Evolutionary conservation across 1,140 invertebrate species (phyloP).

Genomic region (Euglossa dilemma): DNA sequence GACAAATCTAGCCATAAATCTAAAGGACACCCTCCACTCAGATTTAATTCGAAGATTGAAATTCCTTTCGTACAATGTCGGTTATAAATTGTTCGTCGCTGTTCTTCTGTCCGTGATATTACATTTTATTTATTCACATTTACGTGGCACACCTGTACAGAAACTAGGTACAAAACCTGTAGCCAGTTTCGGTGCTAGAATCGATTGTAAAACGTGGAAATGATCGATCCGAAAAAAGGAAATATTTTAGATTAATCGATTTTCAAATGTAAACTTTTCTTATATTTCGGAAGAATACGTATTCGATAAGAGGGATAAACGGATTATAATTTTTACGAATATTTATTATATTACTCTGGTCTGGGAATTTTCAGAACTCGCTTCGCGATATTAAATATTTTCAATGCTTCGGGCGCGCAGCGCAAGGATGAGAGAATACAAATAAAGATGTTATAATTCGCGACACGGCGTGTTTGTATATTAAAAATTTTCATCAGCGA

Average conservation of each 20-base stretch:
- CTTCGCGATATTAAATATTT: constrained; percentile 15
- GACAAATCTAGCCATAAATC: too few relatives aligned
- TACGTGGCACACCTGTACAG: too few relatives aligned
- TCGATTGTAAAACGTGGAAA: too few relatives aligned
- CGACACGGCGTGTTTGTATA: neutral
- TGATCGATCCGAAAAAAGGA: too few relatives aligned
- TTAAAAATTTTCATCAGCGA: neutral
- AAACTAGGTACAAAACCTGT: too few relatives aligned
- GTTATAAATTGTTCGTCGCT: neutral
- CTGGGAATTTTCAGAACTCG: neutral
- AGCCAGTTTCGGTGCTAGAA: too few relatives aligned
- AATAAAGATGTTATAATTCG: neutral
- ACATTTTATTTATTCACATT: too few relatives aligned
- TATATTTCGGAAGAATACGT: too few relatives aligned
- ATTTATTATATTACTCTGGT: neutral
- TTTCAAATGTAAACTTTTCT: too few relatives aligned
- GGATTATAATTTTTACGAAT: neutral
- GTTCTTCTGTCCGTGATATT: too few relatives aligned
- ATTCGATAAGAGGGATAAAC: too few relatives aligned
- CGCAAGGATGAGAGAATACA: neutral
- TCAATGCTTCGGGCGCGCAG: neutral
- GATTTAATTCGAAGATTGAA: neutral
- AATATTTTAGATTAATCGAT: too few relatives aligned
- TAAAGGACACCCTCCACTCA: neutral
- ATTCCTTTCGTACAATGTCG: neutral